Evolutionary conservation across 1,140 invertebrate genomes (phyloP), one percentile per base, ranked within the genome.

Genomic region (Drosophila quadrilineata): DNA sequence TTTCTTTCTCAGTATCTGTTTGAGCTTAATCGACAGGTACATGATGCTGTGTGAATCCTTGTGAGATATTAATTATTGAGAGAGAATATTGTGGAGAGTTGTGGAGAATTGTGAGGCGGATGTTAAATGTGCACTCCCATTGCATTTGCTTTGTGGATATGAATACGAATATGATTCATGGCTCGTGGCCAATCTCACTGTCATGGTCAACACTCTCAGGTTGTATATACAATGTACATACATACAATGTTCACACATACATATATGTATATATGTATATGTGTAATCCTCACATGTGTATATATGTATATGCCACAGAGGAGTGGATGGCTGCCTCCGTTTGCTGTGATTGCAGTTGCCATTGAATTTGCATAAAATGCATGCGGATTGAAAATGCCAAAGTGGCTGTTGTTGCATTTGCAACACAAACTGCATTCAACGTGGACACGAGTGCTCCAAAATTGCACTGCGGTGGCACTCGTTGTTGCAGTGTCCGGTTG

Each of bases 281-380:
- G 21, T n/a, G 5, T 8, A 16, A 40, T 24, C n/a, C n/a, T n/a
- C n/a, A 41, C 28, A 45, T 26, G 12, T 12, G 31, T 46, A 38
- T 33, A 41, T 45, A 21, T 8, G 24, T 22, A 38, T 35, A n/a
- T 35, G 26, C 3, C 9, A 36, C 35, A 36, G 5, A 36, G n/a
- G n/a, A n/a, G n/a, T n/a, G n/a, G n/a, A n/a, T n/a, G n/a, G n/a
- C n/a, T n/a, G n/a, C n/a, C 58, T 53, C 33, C 5, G 8, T 6
- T 28, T 28, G 26, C 19, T 38, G n/a, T n/a, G n/a, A 46, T 59
- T 71, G 63, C 54, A 67, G 54, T 71, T 71, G 68, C 63, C 64
- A 67, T 64, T 72, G 69, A 69, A 69, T 72, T 69, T 72, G 66
- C 65, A 72, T 72, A 72, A n/a, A 64, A 72, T 72, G 65, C 66